Base-by-base conservation (phyloP, 2,888 invertebrate genomes). In the Campoplex nolae region DNA sequence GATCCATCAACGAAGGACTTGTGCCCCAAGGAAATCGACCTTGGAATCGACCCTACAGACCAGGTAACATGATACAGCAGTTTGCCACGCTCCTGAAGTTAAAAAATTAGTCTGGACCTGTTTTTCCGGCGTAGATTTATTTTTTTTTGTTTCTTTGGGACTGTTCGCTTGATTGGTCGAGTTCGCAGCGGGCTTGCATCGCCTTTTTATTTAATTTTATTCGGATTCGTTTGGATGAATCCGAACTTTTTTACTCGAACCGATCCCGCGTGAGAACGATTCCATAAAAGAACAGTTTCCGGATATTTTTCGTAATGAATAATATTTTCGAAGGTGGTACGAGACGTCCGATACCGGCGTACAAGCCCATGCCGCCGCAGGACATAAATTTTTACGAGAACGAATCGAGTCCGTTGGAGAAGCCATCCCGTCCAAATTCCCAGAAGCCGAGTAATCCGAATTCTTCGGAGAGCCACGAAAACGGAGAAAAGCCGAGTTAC, bases 1-100 rank as follows among this genome's bases (percentile, higher is more conserved):
- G 97, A 38, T 97, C 97, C 88, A 94, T 97, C 85, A 97, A 97
- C 3, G 97, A 97, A 90, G 97, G 97, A 93, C 96, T 97, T 79
- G 96, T 97, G 11, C 97, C 97, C n/a, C 89, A 86, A 58, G 89
- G 88, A 58, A 88, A 89, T 83, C 88, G 90, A 11, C 92, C 91
- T 16, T 92, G 91, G 91, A 91, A 90, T 81, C 85, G 90, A 62
- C 90, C 91, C 23, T 71, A 74, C n/a, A 88, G 89, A 74, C 89
- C 88, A 62, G 84, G 89, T 89, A 88, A 87, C 62, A 84, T 81
- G 18, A 32, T 18, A 32, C 9, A 51, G 7, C 1, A 13, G 54
- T 51, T 54, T 8, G 3, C n/a, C 73, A 56, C n/a, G 38, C 7
- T n/a, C 18, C 7, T n/a, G 65, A 9, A 11, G 1, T 18, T 3